Evolutionary conservation across 2,113 vertebrate genomes (phyloP).

Genomic region (Lethenteron reissneri): DNA sequence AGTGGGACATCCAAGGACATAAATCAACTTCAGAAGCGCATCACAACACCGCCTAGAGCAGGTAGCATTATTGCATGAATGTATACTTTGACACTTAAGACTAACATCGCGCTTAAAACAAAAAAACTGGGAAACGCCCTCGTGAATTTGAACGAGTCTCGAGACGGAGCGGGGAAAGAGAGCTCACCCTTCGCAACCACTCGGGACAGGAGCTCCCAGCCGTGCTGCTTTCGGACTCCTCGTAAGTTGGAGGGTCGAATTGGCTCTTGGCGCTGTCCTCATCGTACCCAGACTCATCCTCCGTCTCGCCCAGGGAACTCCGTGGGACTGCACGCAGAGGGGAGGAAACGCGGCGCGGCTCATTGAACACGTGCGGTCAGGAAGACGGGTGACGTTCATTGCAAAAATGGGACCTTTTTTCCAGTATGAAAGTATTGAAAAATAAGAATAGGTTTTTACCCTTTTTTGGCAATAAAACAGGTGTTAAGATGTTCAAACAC

Average conservation of each 20-base stretch:
- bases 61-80: neutral
- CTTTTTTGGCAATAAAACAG: neutral
- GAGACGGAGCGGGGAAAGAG: neutral
- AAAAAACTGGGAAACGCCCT: neutral
- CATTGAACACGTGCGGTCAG: neutral
- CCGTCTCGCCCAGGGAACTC: neutral
- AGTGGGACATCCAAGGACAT: no score
- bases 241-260: conserved; percentile 8
- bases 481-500: neutral
- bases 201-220: conserved; percentile 74
- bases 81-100: neutral
- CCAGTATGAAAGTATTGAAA: neutral
- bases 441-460: neutral
- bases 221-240: conserved; percentile 30
- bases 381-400: neutral
- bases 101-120: neutral
- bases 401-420: neutral
- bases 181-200: conserved; percentile 67
- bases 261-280: neutral
- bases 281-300: neutral
- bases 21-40: neutral
- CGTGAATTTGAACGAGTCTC: neutral
- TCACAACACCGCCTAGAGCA: neutral
- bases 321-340: neutral
- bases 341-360: neutral